Evolutionary conservation across 2,113 vertebrate genomes (phyloP), one percentile per base, ranked within the genome.

Genomic region (Fulica atra): DNA sequence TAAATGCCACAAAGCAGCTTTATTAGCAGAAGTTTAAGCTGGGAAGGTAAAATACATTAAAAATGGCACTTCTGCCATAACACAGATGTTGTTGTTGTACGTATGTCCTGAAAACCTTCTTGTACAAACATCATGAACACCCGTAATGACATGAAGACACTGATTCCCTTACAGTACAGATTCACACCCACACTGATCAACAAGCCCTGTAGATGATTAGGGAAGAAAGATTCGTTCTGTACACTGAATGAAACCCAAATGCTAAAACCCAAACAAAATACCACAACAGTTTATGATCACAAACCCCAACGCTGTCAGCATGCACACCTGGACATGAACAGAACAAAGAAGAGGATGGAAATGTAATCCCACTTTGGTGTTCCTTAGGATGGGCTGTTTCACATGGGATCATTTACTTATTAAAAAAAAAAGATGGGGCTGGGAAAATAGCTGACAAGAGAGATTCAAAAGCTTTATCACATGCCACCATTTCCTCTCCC

Each of bases 71-170:
- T 77, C 38, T 83, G 60, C 26, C n/a, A 28, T 60, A 88, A 92
- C 68, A 60, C 3, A 3, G n/a, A 77, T 26, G 13, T 64, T 78
- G 25, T 88, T 70, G 50, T 69, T 63, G 33, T 33, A 72, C 3
- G 6, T 24, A 38, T 0, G 0, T 20, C 20, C 16, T 8, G 42
- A 63, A 91, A 91, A 80, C 74, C 28, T 88, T 70, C 54, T 69
- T 63, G 33, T 33, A 69, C 3, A 7, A 24, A 38, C 0, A 0
- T 23, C 20, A 21, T 9, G 42, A 63, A 91, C 91, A 80, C 13
- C 42, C 74, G 0, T 18, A 72, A 77, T 57, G 85, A 59, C 35
- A 83, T 10, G 40, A 91, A 76, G 25, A 59, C 16, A 65, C 10
- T 13, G 12, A 77, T 63, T 50, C 10, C 18, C 40, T 33, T 20